Evolutionary conservation across 2,888 invertebrate genomes (phyloP).

Genomic region (Falcaria lacertinaria): DNA sequence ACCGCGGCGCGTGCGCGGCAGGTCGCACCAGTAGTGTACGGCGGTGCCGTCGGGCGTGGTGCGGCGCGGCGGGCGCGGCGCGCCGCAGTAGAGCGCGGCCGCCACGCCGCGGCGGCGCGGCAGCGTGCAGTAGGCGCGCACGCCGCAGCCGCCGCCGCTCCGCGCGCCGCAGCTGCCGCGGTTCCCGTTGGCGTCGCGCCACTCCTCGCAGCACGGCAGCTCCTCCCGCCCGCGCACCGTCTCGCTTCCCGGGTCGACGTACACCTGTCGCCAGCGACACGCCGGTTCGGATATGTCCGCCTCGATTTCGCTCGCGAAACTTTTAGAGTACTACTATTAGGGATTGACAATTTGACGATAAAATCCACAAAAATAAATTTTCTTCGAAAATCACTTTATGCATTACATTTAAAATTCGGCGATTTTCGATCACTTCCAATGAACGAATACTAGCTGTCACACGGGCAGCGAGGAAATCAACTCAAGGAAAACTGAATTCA

Average conservation of each 20-base stretch:
- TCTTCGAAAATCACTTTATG: too few species aligned
- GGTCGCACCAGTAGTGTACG: conserved; percentile 93
- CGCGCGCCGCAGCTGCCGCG: conserved; percentile 23
- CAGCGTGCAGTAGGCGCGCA: conserved; percentile 76
- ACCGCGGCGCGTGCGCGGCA: conserved; percentile 80
- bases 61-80: conserved; percentile 83
- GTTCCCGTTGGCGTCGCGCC: conserved; percentile 38
- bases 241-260: conserved; percentile 50
- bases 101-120: conserved; percentile 57
- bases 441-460: too few species aligned
- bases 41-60: conserved; percentile 90
- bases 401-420: too few species aligned
- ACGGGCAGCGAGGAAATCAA: too few species aligned
- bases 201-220: conserved; percentile 74
- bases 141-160: conserved; percentile 28
- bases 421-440: too few species aligned
- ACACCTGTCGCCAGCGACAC: conserved; percentile 38
- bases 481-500: too few species aligned
- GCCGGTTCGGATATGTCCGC: conserved; percentile 14
- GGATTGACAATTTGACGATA: too few species aligned
- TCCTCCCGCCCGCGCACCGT: conserved; percentile 85
- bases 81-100: conserved; percentile 46
- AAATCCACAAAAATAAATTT: too few species aligned
- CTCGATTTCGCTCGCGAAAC: conserved; percentile 7
- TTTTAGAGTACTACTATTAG: too few species aligned